phyloP scores from a whole-genome alignment of 2,797 vertebrate genomes.

The Apodemus agrarius region DNA sequence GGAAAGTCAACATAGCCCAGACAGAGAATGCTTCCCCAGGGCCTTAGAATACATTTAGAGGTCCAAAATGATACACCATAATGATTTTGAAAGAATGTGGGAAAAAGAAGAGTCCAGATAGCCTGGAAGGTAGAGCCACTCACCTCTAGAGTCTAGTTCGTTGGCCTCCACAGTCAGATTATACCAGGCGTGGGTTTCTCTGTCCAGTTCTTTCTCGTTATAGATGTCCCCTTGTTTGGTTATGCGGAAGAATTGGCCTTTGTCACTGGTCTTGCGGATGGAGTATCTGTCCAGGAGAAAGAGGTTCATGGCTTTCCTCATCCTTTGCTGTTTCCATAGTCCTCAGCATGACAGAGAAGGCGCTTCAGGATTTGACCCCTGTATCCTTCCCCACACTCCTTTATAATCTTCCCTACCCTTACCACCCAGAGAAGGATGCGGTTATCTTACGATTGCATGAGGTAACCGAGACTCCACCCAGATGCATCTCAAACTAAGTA shows the following conservation, averaged over 20 bases:
- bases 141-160: conserved; percentile 83
- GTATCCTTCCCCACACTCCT: not conserved
- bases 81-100: not conserved
- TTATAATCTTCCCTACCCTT: not conserved
- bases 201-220: conserved; percentile 86
- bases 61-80: not conserved
- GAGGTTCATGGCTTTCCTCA: conserved; percentile 22
- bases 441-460: not conserved
- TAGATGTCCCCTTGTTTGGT: conserved; percentile 84
- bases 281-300: conserved; percentile 83
- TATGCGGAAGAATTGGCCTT: conserved; percentile 82
- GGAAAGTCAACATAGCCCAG: not conserved
- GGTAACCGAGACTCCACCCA: not conserved
- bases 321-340: not conserved
- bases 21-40: not conserved
- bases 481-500: not conserved
- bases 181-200: conserved; percentile 88
- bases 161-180: conserved; percentile 89
- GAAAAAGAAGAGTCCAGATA: not conserved
- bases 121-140: conserved; percentile 14
- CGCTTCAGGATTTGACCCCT: not conserved
- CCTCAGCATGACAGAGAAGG: not conserved
- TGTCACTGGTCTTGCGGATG: conserved; percentile 85
- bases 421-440: not conserved
- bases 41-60: not conserved